Percentiles rank a stretch among this genome's conserved stretches.
Evolutionary conservation across 2,888 invertebrate genomes (phyloP).

Genomic region (Odontocerum albicorne): DNA sequence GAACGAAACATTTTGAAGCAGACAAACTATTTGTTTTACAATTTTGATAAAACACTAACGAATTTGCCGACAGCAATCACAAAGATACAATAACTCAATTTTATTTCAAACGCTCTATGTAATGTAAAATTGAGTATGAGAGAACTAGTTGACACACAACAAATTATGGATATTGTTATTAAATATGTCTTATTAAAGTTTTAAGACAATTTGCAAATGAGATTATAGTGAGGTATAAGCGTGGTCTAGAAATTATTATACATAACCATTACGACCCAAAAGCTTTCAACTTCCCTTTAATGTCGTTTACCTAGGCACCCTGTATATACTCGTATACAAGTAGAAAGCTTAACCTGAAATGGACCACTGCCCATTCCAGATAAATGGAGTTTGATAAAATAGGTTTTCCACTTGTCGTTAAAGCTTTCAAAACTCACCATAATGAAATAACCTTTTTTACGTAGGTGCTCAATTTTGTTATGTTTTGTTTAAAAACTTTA

Average conservation of each 20-base stretch:
- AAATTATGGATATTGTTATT: conserved; percentile 15
- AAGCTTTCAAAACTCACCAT: not conserved
- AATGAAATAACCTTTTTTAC: not conserved
- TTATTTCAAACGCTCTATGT: no score
- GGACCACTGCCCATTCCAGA: not conserved
- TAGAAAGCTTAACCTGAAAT: not conserved
- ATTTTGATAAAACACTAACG: no score
- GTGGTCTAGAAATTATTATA: conserved; percentile 15
- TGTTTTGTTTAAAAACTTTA: not conserved
- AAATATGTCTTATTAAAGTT: conserved; percentile 14
- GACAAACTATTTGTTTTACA: no score
- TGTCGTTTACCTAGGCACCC: conserved; percentile 1
- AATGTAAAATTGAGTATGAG: no score
- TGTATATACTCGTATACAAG: not conserved
- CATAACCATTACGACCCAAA: conserved; percentile 10
- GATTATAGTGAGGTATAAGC: conserved; percentile 11
- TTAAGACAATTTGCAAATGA: conserved; percentile 20
- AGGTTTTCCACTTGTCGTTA: not conserved
- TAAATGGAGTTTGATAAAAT: not conserved
- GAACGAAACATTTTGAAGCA: no score
- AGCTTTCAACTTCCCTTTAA: conserved; percentile 8
- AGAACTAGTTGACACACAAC: no score
- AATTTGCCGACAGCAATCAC: no score
- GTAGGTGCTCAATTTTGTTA: not conserved
- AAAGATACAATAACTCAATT: no score